Conservation (phyloP, 2,113 vertebrate genomes). For the Climacteris rufus region DNA sequence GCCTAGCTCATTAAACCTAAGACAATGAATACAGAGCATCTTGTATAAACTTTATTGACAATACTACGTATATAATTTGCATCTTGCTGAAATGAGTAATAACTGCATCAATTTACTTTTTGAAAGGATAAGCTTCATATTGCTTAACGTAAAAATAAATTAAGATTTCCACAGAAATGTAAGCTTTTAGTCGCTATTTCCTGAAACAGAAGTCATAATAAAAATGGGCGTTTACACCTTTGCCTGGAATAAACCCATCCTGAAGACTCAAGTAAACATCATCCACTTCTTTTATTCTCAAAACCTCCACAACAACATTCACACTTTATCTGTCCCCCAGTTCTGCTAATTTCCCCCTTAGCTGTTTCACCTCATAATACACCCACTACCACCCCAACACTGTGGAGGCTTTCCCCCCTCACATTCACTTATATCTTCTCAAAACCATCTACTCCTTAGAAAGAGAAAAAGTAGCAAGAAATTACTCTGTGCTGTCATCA, state of each 20-base stretch:
- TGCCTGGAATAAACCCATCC: background rate
- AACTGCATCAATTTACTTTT: background rate
- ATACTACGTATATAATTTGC: background rate
- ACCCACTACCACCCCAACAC: background rate
- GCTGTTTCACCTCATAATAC: background rate
- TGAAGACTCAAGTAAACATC: background rate
- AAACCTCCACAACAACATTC: background rate
- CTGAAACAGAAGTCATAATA: background rate
- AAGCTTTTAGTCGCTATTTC: background rate
- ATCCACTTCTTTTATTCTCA: background rate
- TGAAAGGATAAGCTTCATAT: background rate
- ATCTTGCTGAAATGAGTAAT: slow-evolving; percentile 31
- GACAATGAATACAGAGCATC: background rate
- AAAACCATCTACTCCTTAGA: background rate
- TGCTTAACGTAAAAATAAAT: background rate
- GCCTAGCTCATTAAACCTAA: slow-evolving; percentile 37
- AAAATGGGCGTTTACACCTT: background rate
- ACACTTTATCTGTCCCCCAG: background rate
- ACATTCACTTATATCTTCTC: background rate
- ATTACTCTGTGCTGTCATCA: background rate
- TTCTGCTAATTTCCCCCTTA: background rate
- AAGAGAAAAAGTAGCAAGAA: background rate
- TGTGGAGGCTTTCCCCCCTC: too few species aligned
- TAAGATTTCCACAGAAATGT: background rate
- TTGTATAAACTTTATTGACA: slow-evolving; percentile 29